Evolutionary conservation across 2,888 invertebrate species (phyloP), one percentile per base, ranked within the genome.

Genomic region (Alsophila aescularia): DNA sequence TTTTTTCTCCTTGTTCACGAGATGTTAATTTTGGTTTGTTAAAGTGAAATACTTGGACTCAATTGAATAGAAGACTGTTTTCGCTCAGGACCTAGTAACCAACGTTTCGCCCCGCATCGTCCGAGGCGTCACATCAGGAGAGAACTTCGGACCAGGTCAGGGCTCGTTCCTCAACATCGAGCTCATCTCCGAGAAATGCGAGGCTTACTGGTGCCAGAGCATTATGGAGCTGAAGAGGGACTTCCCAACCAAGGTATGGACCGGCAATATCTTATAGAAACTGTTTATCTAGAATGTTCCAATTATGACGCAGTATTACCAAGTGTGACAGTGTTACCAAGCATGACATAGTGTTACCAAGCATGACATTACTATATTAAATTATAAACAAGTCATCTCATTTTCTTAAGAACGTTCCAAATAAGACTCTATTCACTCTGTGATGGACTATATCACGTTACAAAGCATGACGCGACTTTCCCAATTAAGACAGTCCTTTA

Each of bases 81-180:
- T 55, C 60, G 70, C 73, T n/a, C 74, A 97, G 96, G 98, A 99
- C 80, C 82, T 97, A 54, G 98, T 99, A 4, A 98, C 98, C 0
- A 99, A 99, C 83, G 97, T 99, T 0, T 99, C 99, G 0, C 99
- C 99, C 0, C 94, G 99, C 52, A 99, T 99, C 69, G 95, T 99
- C 0, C 94, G 98, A 49, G 99, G 99, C 9, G 95, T 96, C 0
- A 98, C 99, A 0, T 96, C 98, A 0, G 97, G 99, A 0, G 95
- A 98, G 71, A 93, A 94, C 72, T 99, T 94, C 83, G 99, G 99
- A 0, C 99, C 99, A 0, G 98, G 98, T n/a, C 98, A 98, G 87
- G 96, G 98, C 7, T 95, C 98, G 2, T 99, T 99, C 88, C 93
- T 99, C 15, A 99, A 99, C 83, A 99, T 99, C 66, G 99, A 99